Evolutionary conservation across 2,113 vertebrate species (phyloP).

Genomic region (Dicrurus megarhynchus): DNA sequence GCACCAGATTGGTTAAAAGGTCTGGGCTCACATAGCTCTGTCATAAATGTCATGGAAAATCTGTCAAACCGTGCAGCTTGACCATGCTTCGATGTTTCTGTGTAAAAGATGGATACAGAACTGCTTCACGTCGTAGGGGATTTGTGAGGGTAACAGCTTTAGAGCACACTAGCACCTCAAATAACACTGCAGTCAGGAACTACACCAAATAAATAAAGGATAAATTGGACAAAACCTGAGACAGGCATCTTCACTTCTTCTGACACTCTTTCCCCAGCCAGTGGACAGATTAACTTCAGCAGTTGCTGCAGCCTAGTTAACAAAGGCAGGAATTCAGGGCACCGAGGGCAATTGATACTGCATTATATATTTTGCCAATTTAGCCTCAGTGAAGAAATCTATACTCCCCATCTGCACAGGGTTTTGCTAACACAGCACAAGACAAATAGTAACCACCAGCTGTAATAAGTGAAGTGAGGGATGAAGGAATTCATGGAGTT

Average conservation of each 20-base stretch:
- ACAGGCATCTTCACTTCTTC: background rate
- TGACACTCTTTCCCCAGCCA: background rate
- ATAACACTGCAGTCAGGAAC: background rate
- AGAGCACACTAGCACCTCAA: background rate
- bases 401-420: conserved; percentile 43
- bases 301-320: conserved; percentile 32
- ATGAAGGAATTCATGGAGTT: conserved; percentile 54
- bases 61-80: background rate
- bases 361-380: conserved; percentile 59
- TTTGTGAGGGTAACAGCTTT: background rate
- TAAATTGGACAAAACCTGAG: conserved; percentile 27
- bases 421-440: conserved; percentile 57
- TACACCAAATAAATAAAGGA: background rate
- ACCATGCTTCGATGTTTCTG: background rate
- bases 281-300: background rate
- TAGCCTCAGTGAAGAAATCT: conserved; percentile 59
- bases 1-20: background rate
- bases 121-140: background rate
- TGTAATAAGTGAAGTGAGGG: conserved; percentile 46
- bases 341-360: conserved; percentile 52
- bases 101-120: background rate
- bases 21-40: background rate
- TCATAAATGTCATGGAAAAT: background rate
- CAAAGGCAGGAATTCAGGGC: conserved; percentile 38
- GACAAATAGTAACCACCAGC: conserved; percentile 52